Evolutionary conservation across 2,797 vertebrate species (phyloP).

Genomic region (Geotria australis): DNA sequence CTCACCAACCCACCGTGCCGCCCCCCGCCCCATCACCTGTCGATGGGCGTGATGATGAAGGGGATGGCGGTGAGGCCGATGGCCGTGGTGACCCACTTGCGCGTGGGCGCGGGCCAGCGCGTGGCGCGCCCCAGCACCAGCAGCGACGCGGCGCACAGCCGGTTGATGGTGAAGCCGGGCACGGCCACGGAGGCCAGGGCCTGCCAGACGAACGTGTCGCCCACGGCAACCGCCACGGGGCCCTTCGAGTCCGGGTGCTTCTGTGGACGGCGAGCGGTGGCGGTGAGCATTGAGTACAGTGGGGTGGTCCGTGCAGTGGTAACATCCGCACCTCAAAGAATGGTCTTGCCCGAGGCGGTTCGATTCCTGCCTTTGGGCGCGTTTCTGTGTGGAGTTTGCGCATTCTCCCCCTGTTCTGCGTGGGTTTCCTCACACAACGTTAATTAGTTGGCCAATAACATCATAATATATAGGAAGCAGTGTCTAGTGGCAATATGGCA

Average conservation of each 20-base stretch:
- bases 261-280: constrained; percentile 7
- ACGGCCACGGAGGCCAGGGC: constrained; percentile 65
- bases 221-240: constrained; percentile 28
- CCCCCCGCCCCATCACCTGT: constrained; percentile 34
- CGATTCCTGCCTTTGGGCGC: too few species aligned
- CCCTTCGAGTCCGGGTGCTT: constrained; percentile 12
- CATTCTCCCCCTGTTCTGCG: too few species aligned
- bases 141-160: constrained; percentile 45
- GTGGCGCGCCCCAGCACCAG: constrained; percentile 32
- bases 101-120: constrained; percentile 36
- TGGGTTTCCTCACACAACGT: too few species aligned
- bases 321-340: too few species aligned
- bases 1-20: too few species aligned
- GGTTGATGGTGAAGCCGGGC: constrained; percentile 82
- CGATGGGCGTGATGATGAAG: constrained; percentile 68
- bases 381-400: too few species aligned
- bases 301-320: too few species aligned
- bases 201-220: constrained; percentile 87
- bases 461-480: too few species aligned
- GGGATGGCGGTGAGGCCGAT: constrained; percentile 67
- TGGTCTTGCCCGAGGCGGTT: too few species aligned
- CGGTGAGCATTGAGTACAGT: too few species aligned
- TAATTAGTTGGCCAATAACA: too few species aligned
- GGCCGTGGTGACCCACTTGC: constrained; percentile 67
- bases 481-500: too few species aligned